Evolutionary conservation across 1,140 invertebrate species (phyloP).

Genomic region (Hermetia illucens): DNA sequence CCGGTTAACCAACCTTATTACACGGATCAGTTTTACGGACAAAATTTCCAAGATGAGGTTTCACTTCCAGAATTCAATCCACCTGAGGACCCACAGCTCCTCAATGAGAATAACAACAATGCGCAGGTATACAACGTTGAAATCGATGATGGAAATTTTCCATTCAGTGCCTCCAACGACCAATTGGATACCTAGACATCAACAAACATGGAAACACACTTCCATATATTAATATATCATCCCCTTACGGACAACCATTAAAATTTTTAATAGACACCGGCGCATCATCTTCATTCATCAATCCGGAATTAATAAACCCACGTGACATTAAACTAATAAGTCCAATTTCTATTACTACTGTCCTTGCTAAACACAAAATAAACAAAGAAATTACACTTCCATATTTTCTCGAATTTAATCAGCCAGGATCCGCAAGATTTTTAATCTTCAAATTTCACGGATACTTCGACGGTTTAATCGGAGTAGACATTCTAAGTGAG

Average conservation of each 20-base stretch:
- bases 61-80: too few species aligned
- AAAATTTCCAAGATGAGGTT: too few species aligned
- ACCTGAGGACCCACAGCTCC: too few species aligned
- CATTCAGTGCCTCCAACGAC: slow-evolving; percentile 2
- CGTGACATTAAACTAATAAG: neutral
- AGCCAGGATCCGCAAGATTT: neutral
- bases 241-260: slow-evolving; percentile 1
- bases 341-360: neutral
- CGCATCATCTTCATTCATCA: slow-evolving; percentile 6
- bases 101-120: too few species aligned
- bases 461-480: slow-evolving; percentile 6
- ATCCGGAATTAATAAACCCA: neutral
- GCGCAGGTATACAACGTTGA: too few species aligned
- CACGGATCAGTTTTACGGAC: too few species aligned
- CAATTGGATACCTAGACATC: slow-evolving; percentile 5
- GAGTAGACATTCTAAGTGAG: too few species aligned
- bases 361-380: neutral
- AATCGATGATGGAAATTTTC: slow-evolving; percentile 5
- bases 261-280: slow-evolving; percentile 8
- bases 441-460: slow-evolving; percentile 8
- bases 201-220: slow-evolving; percentile 1
- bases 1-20: too few species aligned
- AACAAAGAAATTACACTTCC: slow-evolving; percentile 2
- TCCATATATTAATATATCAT: slow-evolving; percentile 4
- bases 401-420: slow-evolving; percentile 7